These are phyloP conservation scores for Apostichopus leukothele DNA, from an alignment of 53 echinoderm and acorn worm genomes.

Conservation along the genomic window DNA sequence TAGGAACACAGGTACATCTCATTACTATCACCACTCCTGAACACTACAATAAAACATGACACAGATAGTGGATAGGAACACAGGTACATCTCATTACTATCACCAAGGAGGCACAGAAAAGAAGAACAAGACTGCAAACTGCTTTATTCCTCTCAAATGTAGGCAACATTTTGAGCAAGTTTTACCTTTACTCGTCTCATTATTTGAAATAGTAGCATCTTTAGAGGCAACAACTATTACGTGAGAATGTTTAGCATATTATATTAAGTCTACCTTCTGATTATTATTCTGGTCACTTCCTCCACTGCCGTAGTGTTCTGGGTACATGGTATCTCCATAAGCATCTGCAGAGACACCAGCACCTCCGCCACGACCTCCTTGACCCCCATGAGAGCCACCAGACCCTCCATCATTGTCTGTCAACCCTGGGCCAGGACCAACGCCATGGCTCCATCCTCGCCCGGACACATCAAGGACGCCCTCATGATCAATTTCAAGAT, in stretches of 20 bases:
- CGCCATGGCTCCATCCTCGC: conserved; percentile 59
- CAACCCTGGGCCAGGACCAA: conserved; percentile 68
- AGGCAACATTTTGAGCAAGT: too few species aligned
- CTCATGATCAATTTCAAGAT: conserved; percentile 69
- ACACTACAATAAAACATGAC: too few species aligned
- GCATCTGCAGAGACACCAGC: conserved; percentile 55
- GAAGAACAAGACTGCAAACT: too few species aligned
- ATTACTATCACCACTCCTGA: too few species aligned
- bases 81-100: too few species aligned
- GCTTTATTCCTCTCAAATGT: too few species aligned
- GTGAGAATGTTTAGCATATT: not conserved
- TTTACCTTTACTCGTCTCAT: too few species aligned
- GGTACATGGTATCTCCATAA: conserved; percentile 64
- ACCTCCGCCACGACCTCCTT: conserved; percentile 72
- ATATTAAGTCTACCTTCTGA: not conserved
- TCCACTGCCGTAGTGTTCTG: conserved; percentile 77
- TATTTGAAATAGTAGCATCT: too few species aligned
- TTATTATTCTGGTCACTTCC: conserved; percentile 54
- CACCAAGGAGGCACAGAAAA: too few species aligned
- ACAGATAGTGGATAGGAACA: too few species aligned
- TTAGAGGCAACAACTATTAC: too few species aligned
- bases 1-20: too few species aligned
- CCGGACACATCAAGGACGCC: conserved; percentile 69
- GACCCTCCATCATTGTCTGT: conserved; percentile 65
- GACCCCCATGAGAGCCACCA: conserved; percentile 86